Evolutionary conservation across 2,113 vertebrate genomes (phyloP).

Genomic region (Rhombomys opimus): DNA sequence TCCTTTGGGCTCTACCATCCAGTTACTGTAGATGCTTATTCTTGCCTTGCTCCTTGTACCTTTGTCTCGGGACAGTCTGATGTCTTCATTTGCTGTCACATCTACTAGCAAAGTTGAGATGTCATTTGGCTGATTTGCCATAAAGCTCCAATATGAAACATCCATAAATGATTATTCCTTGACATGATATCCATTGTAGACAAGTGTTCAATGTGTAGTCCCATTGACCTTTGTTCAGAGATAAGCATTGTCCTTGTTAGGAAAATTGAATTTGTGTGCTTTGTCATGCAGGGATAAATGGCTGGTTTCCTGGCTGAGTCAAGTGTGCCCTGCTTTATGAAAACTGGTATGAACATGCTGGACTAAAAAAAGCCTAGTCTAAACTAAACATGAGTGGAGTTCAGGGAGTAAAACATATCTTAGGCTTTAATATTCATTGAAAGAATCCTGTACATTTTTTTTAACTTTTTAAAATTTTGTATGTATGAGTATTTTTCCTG

Average conservation of each 20-base stretch:
- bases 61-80: background rate
- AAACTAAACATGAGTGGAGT: background rate
- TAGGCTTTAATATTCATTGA: background rate
- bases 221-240: background rate
- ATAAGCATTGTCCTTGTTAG: background rate
- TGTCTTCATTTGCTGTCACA: conserved; percentile 16
- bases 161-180: background rate
- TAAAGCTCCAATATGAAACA: too few relatives aligned
- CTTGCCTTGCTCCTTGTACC: background rate
- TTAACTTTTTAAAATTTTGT: background rate
- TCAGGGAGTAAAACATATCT: background rate
- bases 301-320: background rate
- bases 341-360: background rate
- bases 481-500: background rate
- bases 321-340: background rate
- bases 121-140: background rate
- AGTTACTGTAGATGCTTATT: background rate
- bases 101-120: background rate
- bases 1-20: background rate
- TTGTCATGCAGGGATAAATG: background rate
- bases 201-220: background rate
- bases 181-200: background rate
- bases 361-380: background rate
- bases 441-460: background rate
- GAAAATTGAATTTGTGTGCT: background rate